Conservation (phyloP, 1,140 invertebrate species). For the Phortica variegata region DNA sequence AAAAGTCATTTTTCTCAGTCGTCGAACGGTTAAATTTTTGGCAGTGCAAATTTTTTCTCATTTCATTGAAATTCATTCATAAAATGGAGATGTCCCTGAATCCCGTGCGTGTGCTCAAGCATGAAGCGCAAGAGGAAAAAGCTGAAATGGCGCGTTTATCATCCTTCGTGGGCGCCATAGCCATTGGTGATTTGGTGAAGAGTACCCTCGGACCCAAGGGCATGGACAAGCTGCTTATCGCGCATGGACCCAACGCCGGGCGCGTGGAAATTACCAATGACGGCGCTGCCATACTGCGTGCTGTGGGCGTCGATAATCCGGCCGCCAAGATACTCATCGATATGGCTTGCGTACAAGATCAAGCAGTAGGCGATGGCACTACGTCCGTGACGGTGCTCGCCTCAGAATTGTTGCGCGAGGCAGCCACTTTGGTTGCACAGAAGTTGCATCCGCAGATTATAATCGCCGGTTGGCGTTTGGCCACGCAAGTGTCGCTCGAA, state of each 20-base stretch:
- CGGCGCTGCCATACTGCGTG: slow-evolving; percentile 97
- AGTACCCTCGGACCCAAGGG: slow-evolving; percentile 98
- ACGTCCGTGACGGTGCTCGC: slow-evolving; percentile 98
- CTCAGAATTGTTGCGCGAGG: slow-evolving; percentile 91
- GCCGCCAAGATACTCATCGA: slow-evolving; percentile 98
- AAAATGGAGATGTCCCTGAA: slow-evolving; percentile 87
- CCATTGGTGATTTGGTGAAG: slow-evolving; percentile 97
- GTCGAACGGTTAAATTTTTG: too few relatives aligned
- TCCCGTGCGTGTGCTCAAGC: slow-evolving; percentile 90
- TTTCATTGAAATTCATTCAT: too few relatives aligned
- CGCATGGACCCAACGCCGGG: slow-evolving; percentile 77
- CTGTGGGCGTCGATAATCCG: slow-evolving; percentile 97
- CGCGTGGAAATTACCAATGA: slow-evolving; percentile 97
- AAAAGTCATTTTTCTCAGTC: too few relatives aligned
- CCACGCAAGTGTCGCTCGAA: slow-evolving; percentile 77
- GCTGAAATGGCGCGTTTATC: slow-evolving; percentile 94
- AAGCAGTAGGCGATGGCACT: slow-evolving; percentile 99
- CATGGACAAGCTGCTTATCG: slow-evolving; percentile 99
- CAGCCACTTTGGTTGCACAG: slow-evolving; percentile 89
- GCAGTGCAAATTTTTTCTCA: too few relatives aligned
- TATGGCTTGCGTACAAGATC: slow-evolving; percentile 98
- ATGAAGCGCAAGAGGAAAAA: slow-evolving; percentile 97
- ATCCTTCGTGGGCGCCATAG: slow-evolving; percentile 96
- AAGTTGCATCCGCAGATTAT: slow-evolving; percentile 99
- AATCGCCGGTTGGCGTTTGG: slow-evolving; percentile 90